Base-by-base conservation (phyloP, 1,140 invertebrate genomes). In the Paralvinella palmiformis region DNA sequence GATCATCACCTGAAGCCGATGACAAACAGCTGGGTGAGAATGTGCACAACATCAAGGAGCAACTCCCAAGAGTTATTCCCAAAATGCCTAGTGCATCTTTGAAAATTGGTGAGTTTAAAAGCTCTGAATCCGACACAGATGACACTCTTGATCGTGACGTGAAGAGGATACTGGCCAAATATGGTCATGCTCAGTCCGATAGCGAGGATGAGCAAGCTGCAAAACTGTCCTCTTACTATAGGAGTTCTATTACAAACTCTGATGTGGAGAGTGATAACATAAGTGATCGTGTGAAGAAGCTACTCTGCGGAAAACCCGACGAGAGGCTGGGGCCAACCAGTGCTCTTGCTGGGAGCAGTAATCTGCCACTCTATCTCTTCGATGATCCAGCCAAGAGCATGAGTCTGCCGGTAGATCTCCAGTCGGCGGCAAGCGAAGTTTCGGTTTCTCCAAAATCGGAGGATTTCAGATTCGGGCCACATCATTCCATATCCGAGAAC, bases 311-410 rank as follows among this genome's bases (percentile, higher is more conserved):
- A n/a, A n/a, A n/a, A n/a, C n/a, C n/a, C n/a, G n/a, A n/a, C n/a
- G n/a, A n/a, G n/a, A n/a, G n/a, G n/a, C n/a, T n/a, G n/a, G n/a
- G n/a, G n/a, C n/a, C n/a, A n/a, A n/a, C n/a, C n/a, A n/a, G n/a
- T n/a, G n/a, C n/a, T n/a, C n/a, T n/a, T n/a, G n/a, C n/a, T n/a
- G n/a, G n/a, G n/a, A n/a, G n/a, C n/a, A n/a, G n/a, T n/a, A n/a
- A n/a, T n/a, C 29, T 22, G n/a, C 55, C 3, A 3, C 35, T 57
- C 20, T 45, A 60, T 24, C 24, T 45, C 10, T 60, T 15, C 20
- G 58, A 60, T 60, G 58, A 60, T 33, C 58, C 58, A 0, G 58
- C 58, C 7, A 13, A 31, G 7, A 60, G 58, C 41, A 60, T 60
- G 58, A 60, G 35, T 13, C 13, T 60, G 17, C 58, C 58, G 1